phyloP scores from a whole-genome alignment of 2,113 vertebrate species.

The Thunnus thynnus region DNA sequence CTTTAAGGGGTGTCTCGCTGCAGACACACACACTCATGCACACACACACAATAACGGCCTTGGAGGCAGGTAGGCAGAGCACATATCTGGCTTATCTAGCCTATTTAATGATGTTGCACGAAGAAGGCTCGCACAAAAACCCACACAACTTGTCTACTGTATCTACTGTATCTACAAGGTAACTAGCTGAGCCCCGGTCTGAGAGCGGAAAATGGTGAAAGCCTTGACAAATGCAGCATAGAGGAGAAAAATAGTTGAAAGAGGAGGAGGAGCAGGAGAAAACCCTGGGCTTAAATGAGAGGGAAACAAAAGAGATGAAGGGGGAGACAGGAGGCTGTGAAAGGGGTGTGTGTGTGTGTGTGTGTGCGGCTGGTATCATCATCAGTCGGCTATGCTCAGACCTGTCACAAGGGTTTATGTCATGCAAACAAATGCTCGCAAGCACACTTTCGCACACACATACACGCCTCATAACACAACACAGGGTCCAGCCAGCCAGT shows the following conservation, averaged over 20 bases:
- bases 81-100: constrained; percentile 9
- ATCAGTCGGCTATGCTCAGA: constrained; percentile 2
- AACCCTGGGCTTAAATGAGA: constrained; percentile 7
- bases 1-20: constrained; percentile 47
- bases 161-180: not conserved
- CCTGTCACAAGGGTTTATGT: constrained; percentile 36
- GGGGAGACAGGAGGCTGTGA: too few species aligned
- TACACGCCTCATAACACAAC: constrained; percentile 5
- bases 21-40: constrained; percentile 23
- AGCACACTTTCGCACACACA: constrained; percentile 16
- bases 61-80: constrained; percentile 31
- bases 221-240: not conserved
- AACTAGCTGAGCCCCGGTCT: not conserved
- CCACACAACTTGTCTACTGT: not conserved
- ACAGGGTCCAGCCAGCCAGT: not conserved
- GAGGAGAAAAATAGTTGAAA: not conserved
- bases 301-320: not conserved
- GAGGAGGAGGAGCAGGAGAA: not conserved
- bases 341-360: not conserved
- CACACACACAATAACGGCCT: constrained; percentile 18
- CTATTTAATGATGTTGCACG: not conserved
- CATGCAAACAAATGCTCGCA: constrained; percentile 27
- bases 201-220: not conserved
- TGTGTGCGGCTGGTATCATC: not conserved
- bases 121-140: not conserved